Base-by-base conservation (phyloP, 2,888 invertebrate genomes). In the Tryphoninae sp. region DNA sequence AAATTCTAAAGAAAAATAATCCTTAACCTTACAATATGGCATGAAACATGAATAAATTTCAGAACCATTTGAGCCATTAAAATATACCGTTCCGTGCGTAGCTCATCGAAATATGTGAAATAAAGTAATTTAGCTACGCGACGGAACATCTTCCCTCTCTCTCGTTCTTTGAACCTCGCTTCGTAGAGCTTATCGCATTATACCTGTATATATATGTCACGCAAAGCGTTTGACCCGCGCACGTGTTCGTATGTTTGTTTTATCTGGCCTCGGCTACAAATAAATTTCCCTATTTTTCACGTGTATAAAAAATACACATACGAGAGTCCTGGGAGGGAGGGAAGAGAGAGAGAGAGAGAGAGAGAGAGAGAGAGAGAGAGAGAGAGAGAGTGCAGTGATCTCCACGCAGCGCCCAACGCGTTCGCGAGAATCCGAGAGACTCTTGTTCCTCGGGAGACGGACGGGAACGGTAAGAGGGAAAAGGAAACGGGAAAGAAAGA, bases 231-330 rank as follows among this genome's bases (percentile, higher is more conserved):
- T 76, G 76, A 76, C 68, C 76, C 23, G 53, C 51, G 61, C 68
- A 26, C 51, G 59, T 40, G 59, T 61, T 11, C 11, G 23, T 51
- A 61, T 65, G 49, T 68, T 67, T 62, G 67, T 69, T 74, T 71
- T 59, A 61, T 81, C 74, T 62, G 45, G 23, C 61, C 58, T 59
- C 58, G 65, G 26, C 68, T 22, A 53, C 75, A 53, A 76, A 79
- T 78, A 82, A 82, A 82, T 82, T 82, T 89, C 78, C 81, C 82
- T 49, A 76, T 86, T 87, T 89, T 89, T 88, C 6, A 33, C 33
- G 33, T 33, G 33, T 33, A 33, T 6, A 33, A 33, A 33, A 33
- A 33, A 33, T 33, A 33, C 33, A 33, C 84, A 53, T 78, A 72
- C 55, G 53, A 62, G 64, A 58, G 65, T 78, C 51, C 58, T 45